These are phyloP conservation scores for Drosophila algonquin DNA, from an alignment of 2,888 invertebrate genomes.

Conservation along the genomic window DNA sequence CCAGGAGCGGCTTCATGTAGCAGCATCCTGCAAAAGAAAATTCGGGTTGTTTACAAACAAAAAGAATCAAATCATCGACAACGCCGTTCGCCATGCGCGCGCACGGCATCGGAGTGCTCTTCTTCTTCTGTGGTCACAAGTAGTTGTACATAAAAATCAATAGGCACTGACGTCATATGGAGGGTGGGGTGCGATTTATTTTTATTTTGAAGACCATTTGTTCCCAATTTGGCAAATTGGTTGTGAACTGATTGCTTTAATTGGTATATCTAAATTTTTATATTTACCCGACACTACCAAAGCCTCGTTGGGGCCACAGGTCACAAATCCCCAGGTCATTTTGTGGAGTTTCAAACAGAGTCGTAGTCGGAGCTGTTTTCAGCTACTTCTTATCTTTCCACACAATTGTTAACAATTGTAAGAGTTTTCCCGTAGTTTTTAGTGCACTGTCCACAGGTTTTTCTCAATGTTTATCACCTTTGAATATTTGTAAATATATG, in stretches of 20 bases:
- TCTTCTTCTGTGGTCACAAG: conserved; percentile 15
- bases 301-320: conserved; percentile 97
- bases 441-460: not conserved
- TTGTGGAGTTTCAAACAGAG: not conserved
- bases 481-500: not conserved
- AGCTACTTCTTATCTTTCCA: not conserved
- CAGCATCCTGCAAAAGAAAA: conserved; percentile 91
- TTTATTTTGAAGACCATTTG: conserved; percentile 4
- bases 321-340: conserved; percentile 95
- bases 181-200: conserved; percentile 48
- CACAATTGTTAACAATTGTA: not conserved
- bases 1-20: conserved; percentile 94
- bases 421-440: not conserved
- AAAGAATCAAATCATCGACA: conserved; percentile 24
- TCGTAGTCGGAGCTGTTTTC: not conserved
- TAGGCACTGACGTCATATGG: conserved; percentile 74
- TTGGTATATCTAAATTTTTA: not conserved
- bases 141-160: conserved; percentile 74
- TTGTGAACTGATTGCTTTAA: not conserved
- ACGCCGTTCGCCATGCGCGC: conserved; percentile 61
- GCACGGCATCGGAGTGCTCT: conserved; percentile 54
- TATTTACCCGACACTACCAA: conserved; percentile 94
- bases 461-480: not conserved
- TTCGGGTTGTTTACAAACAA: conserved; percentile 45
- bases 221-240: not conserved